Conservation (phyloP, 1,140 invertebrate genomes). For the Apolygus lucorum region DNA sequence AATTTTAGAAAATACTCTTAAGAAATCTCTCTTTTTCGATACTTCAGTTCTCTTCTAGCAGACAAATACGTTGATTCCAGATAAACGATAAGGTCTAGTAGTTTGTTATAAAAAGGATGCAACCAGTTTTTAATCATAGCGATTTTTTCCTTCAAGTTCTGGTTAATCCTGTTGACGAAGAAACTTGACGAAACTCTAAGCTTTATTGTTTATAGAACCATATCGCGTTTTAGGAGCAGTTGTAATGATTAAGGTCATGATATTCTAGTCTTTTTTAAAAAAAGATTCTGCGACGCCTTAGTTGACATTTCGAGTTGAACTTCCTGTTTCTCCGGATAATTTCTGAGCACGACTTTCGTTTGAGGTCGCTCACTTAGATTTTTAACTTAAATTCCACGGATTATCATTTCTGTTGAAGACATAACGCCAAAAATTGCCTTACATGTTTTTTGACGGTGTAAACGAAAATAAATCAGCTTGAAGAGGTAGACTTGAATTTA, state of each 20-base stretch:
- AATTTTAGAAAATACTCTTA: background rate
- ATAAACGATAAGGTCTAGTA: background rate
- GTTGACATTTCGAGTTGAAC: too few species aligned
- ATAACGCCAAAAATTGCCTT: slow-evolving; percentile 15
- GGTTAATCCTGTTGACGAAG: background rate
- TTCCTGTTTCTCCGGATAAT: too few species aligned
- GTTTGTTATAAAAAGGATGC: too few species aligned
- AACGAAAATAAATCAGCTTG: slow-evolving; percentile 1
- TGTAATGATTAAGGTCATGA: background rate
- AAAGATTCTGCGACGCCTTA: background rate
- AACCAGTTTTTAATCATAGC: too few species aligned
- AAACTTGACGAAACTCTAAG: background rate
- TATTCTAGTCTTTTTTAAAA: background rate
- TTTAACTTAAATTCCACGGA: background rate
- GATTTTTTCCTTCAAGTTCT: background rate
- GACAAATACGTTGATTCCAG: background rate
- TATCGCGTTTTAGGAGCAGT: background rate
- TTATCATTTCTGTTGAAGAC: too few species aligned
- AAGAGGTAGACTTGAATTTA: background rate
- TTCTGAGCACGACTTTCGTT: too few species aligned
- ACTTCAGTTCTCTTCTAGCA: background rate
- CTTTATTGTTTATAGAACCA: background rate
- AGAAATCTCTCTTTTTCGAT: background rate
- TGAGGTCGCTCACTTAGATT: too few species aligned
- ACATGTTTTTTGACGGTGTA: background rate